Base-by-base conservation (phyloP, 2,888 invertebrate species). In the Tryphoninae sp. region DNA sequence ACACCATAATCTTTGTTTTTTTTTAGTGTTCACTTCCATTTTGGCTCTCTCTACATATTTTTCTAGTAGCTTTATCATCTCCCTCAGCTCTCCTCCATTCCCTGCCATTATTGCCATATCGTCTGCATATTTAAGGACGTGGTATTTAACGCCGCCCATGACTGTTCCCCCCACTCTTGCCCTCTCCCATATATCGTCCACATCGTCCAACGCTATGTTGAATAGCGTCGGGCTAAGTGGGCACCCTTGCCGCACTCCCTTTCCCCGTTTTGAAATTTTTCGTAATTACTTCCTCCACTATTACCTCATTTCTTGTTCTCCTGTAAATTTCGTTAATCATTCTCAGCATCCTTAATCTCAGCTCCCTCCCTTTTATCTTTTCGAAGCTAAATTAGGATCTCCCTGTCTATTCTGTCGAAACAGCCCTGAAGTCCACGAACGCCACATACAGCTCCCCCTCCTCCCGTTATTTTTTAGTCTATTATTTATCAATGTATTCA, bases 261-360 rank as follows among this genome's bases (percentile, higher is more conserved):
- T 19, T 65, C 33, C 13, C 13, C 1, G 75, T 80, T n/a, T 7
- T 40, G 26, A 80, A 80, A n/a, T 19, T 45, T 22, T 68, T 69
- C 13, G 80, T 51, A 1, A 80, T 40, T 23, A 51, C 65, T 2
- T 67, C 62, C 1, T 26, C 42, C 9, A 58, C 64, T 16, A 67
- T 42, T 1, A 80, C 77, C 0, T 80, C 71, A 7, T 76, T 69
- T 16, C 13, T 71, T 2, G 84, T 84, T 9, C 42, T 73, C 13
- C 58, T 33, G 49, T 81, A 83, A 2, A 82, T 80, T 4, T 26
- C 62, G 13, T 42, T 58, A 2, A 74, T 61, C 73, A 79, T 58
- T 55, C 11, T 11, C 4, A 68, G 53, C 65, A 79, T 61, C 3
- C 16, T 75, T 2, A 62, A 69, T 45, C 22, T 59, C 8, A 80